phyloP scores from a whole-genome alignment of 2,797 vertebrate genomes.

The Sebastes minor region DNA sequence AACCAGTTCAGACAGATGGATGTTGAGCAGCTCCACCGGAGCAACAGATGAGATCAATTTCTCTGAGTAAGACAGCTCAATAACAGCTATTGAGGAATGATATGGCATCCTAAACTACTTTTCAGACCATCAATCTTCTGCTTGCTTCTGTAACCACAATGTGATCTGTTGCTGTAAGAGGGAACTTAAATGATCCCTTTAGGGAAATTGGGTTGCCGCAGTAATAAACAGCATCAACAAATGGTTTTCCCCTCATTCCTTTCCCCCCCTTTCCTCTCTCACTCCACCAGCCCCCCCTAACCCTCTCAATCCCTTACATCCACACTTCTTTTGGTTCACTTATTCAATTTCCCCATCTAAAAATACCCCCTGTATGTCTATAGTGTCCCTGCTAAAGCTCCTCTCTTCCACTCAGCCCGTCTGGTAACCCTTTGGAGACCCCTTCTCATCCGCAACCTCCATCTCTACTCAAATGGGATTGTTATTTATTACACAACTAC shows the following conservation, averaged over 20 bases:
- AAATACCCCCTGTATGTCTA: neutral
- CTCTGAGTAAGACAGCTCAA: neutral
- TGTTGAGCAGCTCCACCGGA: neutral
- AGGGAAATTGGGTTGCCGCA: constrained; percentile 20
- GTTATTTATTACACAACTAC: neutral
- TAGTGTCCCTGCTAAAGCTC: neutral
- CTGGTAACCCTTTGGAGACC: neutral
- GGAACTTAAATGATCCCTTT: constrained; percentile 17
- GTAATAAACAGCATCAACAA: constrained; percentile 31
- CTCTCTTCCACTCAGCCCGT: neutral
- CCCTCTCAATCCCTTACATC: neutral
- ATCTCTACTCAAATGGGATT: neutral
- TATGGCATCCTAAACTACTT: neutral
- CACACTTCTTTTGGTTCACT: neutral
- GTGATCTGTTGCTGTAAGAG: neutral
- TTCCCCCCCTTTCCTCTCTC: neutral
- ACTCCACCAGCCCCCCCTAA: neutral
- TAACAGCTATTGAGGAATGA: neutral
- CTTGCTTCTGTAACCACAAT: constrained; percentile 8
- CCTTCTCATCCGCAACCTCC: neutral
- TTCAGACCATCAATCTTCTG: constrained; percentile 4
- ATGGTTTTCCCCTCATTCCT: neutral
- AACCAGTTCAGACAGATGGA: constrained; percentile 2
- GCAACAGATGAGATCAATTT: neutral
- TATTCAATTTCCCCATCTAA: neutral